Evolutionary conservation across 1,140 invertebrate species (phyloP), one percentile per base, ranked within the genome.

Genomic region (Eumeta japonica): DNA sequence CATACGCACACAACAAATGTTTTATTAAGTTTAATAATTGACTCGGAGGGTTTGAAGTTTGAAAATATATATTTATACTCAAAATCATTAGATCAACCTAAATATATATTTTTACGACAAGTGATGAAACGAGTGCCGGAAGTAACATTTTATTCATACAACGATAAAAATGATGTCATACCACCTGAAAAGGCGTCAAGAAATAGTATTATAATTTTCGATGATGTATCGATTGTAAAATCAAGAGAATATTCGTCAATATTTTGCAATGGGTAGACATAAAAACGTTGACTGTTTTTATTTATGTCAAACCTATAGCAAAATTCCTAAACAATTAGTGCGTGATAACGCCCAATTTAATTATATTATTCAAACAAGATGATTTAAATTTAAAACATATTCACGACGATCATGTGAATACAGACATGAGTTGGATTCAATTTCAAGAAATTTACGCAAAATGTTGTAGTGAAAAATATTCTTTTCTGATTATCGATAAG

Each of bases 321-420:
- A 48, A 35, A 58, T 71, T 35, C 60, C 55, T 7, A 75, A 75
- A 55, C 66, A 74, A 46, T 50, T 74, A 28, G 43, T 72, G 16
- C 39, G 64, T 10, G 68, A 76, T 44, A 76, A 68, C 58, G 45
- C 50, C n/a, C 18, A 70, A 73, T 52, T 43, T 68, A 15, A 16
- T 68, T 10, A 39, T 64, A 14, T 10, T 72, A n/a, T 73, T 74
- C 50, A 59, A 58, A 46, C 70, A 73, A 55, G 68, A 73, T 58
- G 55, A 63, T 29, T 42, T 48, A 9, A 75, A 75, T 57, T 49
- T 73, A 20, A 57, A 58, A 45, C 70, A 75, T 51, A 53, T 71
- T 28, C 68, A 60, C 39, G 41, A 58, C 17, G 60, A 75, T 43
- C 59, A 74, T 51, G 52, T 71, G 14, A 55, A 51, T 34, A 53